A percentile compares a stretch with the other conserved stretches of the same genome.
Conservation (phyloP, 2,888 invertebrate species). For the Polymixis lichenea region DNA sequence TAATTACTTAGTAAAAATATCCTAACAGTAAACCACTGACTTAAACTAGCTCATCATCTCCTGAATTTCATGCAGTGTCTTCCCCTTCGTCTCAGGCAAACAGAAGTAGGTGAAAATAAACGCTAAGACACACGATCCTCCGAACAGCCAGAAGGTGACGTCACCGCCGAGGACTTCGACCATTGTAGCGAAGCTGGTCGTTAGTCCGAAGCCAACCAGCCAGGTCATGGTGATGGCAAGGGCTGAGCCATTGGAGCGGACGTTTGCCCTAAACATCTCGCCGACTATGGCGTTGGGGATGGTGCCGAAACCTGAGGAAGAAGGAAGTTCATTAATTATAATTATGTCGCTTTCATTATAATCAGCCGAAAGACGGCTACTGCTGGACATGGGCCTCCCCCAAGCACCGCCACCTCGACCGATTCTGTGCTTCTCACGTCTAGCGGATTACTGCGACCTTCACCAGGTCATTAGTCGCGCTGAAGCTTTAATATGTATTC, state of each 20-base stretch:
- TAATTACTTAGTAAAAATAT: neutral
- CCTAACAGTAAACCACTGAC: constrained; percentile 21
- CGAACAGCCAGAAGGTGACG: constrained; percentile 75
- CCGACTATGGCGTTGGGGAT: constrained; percentile 74
- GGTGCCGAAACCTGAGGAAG: constrained; percentile 71
- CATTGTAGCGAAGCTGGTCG: constrained; percentile 70
- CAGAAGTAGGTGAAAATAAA: constrained; percentile 71
- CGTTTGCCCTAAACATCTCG: constrained; percentile 75
- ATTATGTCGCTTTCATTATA: too few species aligned
- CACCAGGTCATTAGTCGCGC: too few species aligned
- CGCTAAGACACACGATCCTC: constrained; percentile 67
- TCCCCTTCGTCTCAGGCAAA: constrained; percentile 76
- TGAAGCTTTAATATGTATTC: too few species aligned
- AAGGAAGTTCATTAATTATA: neutral
- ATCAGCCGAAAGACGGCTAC: too few species aligned
- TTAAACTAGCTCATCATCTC: constrained; percentile 70
- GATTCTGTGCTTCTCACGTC: too few species aligned
- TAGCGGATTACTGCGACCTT: too few species aligned
- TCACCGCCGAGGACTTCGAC: constrained; percentile 69
- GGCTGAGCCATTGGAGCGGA: constrained; percentile 72
- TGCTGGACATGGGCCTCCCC: too few species aligned
- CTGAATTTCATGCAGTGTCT: constrained; percentile 73
- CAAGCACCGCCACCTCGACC: too few species aligned
- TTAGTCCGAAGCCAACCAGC: constrained; percentile 71
- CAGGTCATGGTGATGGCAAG: constrained; percentile 72